Evolutionary conservation across 2,113 vertebrate genomes (phyloP), one percentile per base, ranked within the genome.

Genomic region (Eublepharis macularius): DNA sequence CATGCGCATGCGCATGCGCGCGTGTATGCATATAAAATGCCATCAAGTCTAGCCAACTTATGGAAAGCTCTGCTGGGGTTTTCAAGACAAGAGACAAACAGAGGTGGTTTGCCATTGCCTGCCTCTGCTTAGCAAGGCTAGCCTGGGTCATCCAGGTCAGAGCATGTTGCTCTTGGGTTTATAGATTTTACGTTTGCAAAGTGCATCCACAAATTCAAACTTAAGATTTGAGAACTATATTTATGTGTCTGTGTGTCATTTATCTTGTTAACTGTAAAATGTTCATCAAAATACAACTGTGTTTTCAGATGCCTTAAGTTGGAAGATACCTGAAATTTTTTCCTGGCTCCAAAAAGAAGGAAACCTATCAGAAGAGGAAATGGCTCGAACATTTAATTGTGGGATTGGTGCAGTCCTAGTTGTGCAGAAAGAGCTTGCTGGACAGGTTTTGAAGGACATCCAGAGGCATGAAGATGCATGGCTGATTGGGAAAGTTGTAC

Each of bases 351-450:
- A 98, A 80, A 95, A 92, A 70, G 97, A 97, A 87, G 99, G 98
- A 16, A 90, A 91, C 8, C 95, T 99, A 51, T 98, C 97, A 0
- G 97, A 98, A 90, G 96, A 98, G 80, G 98, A 99, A 94, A 98
- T 99, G 98, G 92, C 95, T 81, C 96, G 97, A n/a, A 99, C 98
- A 0, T 99, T 99, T 91, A 99, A 99, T 94, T 98, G 98, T 39
- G 99, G 99, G 13, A 66, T 99, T 0, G 99, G 99, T 1, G 98
- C 97, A 0, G 95, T 97, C 90, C 93, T 99, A 34, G 96, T 99
- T 80, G 98, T 98, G 0, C 90, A 97, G 36, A 94, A 96, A 10
- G 88, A 93, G 11, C 89, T 96, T 2, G 95, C 96, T 76, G 96
- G 97, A 93, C 94, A 95, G 83, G 93, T 98, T 11, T 95, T 99